Evolutionary conservation across 2,113 vertebrate genomes (phyloP), one percentile per base, ranked within the genome.

Genomic region (Aythya baeri): DNA sequence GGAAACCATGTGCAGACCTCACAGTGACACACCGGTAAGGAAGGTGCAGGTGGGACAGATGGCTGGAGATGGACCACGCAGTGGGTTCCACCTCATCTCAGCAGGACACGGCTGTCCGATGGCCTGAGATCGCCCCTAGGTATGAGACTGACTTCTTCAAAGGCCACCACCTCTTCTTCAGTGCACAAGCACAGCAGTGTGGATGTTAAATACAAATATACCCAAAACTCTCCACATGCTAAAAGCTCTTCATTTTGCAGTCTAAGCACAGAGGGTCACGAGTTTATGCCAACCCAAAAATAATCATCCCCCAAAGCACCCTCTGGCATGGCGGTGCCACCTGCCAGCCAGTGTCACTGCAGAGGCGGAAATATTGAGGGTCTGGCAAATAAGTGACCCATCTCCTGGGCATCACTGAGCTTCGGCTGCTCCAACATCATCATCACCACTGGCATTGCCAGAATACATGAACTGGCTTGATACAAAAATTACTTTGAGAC

Each of bases 291-390:
- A 73, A 25, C 31, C 38, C 74, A 16, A 26, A 26, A 18, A 23
- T 1, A 12, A n/a, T 7, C 22, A 23, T 5, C 17, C 5, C 43
- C 23, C 38, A 50, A 29, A 65, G 57, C 57, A 84, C 14, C 66
- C 55, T 5, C 2, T 16, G 57, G 71, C 83, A 55, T 11, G 11
- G 3, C 0, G 0, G 63, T n/a, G 57, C 1, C 9, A 15, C 50
- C 66, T 66, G 82, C 13, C 59, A 77, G 27, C 18, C 86, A 20
- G 49, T 6, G 32, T 7, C 86, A 22, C 75, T 0, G 3, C 49
- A 49, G 31, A 46, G 58, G 1, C 58, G 43, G 94, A 49, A 84
- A 26, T 49, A 32, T 11, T 6, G 62, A 86, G 82, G 59, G 43
- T 52, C 82, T 22, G 38, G 59, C 83, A 83, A 65, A 86, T 25